These are phyloP conservation scores for Aleiodes leptofemur DNA, from an alignment of 2,888 invertebrate species.

Conservation along the genomic window DNA sequence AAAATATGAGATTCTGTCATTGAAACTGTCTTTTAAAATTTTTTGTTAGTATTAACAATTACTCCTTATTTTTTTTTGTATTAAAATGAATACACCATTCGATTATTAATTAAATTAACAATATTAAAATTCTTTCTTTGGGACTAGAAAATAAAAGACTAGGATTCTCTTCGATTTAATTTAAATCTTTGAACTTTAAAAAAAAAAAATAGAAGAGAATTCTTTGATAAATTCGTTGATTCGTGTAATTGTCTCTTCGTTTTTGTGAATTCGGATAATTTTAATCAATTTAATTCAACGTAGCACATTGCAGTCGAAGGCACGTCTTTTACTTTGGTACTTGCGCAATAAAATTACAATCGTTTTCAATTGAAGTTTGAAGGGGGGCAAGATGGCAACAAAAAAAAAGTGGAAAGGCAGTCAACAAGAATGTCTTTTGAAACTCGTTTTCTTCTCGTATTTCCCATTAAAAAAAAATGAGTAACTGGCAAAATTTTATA, in stretches of 20 bases:
- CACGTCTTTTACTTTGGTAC: conserved; percentile 40
- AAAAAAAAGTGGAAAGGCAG: conserved; percentile 8
- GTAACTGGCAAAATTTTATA: conserved; percentile 15
- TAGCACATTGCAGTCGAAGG: conserved; percentile 20
- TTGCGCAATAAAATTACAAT: conserved; percentile 34
- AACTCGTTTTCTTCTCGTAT: conserved; percentile 20
- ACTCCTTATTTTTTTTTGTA: not conserved
- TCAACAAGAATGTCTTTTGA: conserved; percentile 32
- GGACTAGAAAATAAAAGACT: no score
- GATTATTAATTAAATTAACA: not conserved
- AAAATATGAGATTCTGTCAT: no score
- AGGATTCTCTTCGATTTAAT: no score
- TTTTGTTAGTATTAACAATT: not conserved
- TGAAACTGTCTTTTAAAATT: no score
- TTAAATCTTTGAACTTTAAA: no score
- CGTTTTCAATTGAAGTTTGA: not conserved
- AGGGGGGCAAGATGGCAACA: not conserved
- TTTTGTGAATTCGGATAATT: not conserved
- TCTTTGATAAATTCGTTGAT: not conserved
- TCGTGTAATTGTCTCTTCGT: conserved; percentile 1
- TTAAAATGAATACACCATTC: not conserved
- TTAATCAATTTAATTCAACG: not conserved
- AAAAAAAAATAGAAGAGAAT: not conserved
- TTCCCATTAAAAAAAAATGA: not conserved
- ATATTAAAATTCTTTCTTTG: not conserved